phyloP scores from a whole-genome alignment of 2,113 vertebrate genomes.

The Corynorhinus townsendii region DNA sequence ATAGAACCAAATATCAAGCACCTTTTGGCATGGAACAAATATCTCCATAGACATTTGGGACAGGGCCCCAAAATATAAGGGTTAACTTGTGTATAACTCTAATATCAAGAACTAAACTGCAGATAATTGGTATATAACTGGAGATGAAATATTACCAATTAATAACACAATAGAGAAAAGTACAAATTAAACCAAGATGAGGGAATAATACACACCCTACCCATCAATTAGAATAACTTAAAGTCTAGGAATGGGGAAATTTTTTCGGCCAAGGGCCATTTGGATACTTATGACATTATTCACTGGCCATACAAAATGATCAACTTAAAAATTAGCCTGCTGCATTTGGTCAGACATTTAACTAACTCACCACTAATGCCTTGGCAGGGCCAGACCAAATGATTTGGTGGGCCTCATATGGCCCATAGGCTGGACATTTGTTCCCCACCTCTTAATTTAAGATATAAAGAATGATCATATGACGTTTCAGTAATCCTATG shows the following conservation, averaged over 20 bases:
- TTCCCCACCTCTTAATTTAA: too few species aligned
- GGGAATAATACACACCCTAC: neutral
- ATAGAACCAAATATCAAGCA: neutral
- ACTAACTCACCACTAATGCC: too few species aligned
- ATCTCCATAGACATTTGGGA: neutral
- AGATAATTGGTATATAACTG: neutral
- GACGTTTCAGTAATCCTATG: neutral
- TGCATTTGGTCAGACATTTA: too few species aligned
- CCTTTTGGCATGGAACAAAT: neutral
- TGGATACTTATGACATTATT: too few species aligned
- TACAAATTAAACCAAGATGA: neutral
- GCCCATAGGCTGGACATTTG: too few species aligned
- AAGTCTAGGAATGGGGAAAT: neutral
- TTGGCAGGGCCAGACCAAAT: too few species aligned
- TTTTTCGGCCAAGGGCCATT: too few species aligned
- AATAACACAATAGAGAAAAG: neutral
- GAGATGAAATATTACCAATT: neutral
- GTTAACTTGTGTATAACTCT: neutral
- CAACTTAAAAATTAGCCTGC: too few species aligned
- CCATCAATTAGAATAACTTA: neutral
- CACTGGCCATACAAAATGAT: too few species aligned
- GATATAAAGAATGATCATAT: neutral
- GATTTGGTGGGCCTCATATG: too few species aligned
- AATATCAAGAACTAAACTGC: neutral
- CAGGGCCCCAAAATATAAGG: neutral